Evolutionary conservation across 1,140 invertebrate species (phyloP), one percentile per base, ranked within the genome.

Genomic region (Danaus melanippus): DNA sequence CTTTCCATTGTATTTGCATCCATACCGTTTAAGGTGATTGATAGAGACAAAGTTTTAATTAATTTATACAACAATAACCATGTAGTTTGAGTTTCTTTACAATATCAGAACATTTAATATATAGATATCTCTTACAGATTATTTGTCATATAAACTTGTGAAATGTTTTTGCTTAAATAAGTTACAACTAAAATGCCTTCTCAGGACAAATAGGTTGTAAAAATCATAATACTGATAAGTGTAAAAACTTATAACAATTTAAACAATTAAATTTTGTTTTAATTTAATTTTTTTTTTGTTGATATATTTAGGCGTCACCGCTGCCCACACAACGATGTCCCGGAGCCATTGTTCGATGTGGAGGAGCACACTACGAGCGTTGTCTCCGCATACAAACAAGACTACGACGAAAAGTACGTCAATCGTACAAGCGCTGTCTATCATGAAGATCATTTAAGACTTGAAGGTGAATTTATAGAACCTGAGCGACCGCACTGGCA

Each of bases 351-450:
- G 62, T 87, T 88, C 76, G 89, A 90, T 80, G 76, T 70, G 82
- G 89, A 32, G 21, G 6, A 64, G 72, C 88, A 62, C 76, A 87
- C 69, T 75, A 88, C 59, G 87, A 90, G 60, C 86, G 79, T 91
- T 54, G 88, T 89, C 11, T 90, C 90, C 53, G 91, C 91, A 10
- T 92, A 93, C 71, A 87, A 87, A 46, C 83, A 90, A 58, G 91
- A 92, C 66, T 92, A 90, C 69, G 89, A 92, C 58, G 89, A 91
- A 71, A 92, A 92, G 64, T 89, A 88, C 51, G 89, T 90, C 10
- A 88, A 86, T 70, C 72, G 88, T 69, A 86, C 79, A 10, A 86
- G 79, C 40, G 88, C 85, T 42, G 88, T 89, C 46, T 78, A 79
- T 53, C 89, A 88, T 40, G 82, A 88, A 62, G 89, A 90, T 66